Conservation (phyloP, 2,797 vertebrate genomes). For the Oreonectes daqikongensis region DNA sequence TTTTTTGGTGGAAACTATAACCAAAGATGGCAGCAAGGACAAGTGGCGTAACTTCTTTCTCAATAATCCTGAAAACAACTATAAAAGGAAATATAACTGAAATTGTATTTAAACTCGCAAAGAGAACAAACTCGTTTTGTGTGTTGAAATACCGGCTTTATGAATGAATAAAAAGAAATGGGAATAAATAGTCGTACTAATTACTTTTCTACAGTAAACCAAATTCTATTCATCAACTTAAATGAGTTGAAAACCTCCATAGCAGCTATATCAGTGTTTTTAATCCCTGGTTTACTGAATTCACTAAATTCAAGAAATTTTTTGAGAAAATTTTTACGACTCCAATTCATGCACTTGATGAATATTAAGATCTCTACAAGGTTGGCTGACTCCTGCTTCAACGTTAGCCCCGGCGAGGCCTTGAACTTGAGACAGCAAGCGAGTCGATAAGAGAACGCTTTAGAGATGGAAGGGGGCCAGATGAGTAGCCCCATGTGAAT, state of each 20-base stretch:
- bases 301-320: no score
- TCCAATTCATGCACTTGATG: constrained; percentile 7
- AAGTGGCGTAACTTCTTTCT: not conserved
- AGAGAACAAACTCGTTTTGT: not conserved
- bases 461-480: constrained; percentile 64
- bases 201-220: not conserved
- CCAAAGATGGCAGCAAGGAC: not conserved
- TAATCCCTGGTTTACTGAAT: not conserved
- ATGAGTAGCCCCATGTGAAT: constrained; percentile 76
- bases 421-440: constrained; percentile 81
- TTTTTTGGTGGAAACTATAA: not conserved
- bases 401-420: constrained; percentile 60
- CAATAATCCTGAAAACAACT: not conserved
- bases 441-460: constrained; percentile 66
- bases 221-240: no score
- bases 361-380: not conserved
- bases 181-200: not conserved
- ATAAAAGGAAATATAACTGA: not conserved
- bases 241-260: no score
- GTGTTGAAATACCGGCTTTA: not conserved
- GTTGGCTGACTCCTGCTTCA: constrained; percentile 46
- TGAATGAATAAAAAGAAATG: not conserved
- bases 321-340: not conserved
- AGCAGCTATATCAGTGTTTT: no score
- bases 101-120: not conserved